These are phyloP conservation scores for Eupleurogrammus muticus DNA, from an alignment of 2,797 vertebrate species.

Conservation along the genomic window DNA sequence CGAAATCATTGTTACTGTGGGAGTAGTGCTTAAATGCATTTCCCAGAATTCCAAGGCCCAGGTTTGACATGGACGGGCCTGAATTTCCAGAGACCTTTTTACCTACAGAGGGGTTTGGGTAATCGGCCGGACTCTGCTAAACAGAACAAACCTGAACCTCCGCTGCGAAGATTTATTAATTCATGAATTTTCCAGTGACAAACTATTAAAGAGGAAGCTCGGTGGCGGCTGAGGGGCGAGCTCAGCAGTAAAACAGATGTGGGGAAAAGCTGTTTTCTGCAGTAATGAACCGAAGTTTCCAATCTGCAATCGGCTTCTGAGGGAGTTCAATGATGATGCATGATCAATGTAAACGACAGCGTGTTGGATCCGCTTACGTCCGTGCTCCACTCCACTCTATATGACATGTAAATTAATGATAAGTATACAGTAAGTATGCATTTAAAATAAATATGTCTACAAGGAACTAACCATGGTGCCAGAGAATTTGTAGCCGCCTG, in stretches of 20 bases:
- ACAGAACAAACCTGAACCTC: constrained; percentile 33
- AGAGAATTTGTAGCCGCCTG: neutral
- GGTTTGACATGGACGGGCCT: constrained; percentile 44
- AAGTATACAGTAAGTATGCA: neutral
- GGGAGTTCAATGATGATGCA: constrained; percentile 32
- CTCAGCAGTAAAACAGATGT: constrained; percentile 64
- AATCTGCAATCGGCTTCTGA: constrained; percentile 35
- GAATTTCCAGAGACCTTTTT: constrained; percentile 49
- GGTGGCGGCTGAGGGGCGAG: constrained; percentile 11
- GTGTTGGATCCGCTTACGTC: neutral
- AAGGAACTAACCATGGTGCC: neutral
- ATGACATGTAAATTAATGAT: neutral
- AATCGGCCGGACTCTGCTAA: constrained; percentile 6
- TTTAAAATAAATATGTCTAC: neutral
- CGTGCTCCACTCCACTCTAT: neutral
- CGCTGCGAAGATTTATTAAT: constrained; percentile 44
- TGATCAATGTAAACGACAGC: neutral
- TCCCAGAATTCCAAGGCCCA: constrained; percentile 64
- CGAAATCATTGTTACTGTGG: constrained; percentile 40
- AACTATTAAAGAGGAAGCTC: constrained; percentile 33
- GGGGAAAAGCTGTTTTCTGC: constrained; percentile 9
- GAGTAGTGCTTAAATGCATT: constrained; percentile 63
- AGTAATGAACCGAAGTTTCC: constrained; percentile 55
- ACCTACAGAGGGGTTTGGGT: constrained; percentile 39
- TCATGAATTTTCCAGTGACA: constrained; percentile 64